These are phyloP conservation scores for Vannuccia rotundouncinata DNA, from an alignment of 2,888 invertebrate species.

Conservation along the genomic window DNA sequence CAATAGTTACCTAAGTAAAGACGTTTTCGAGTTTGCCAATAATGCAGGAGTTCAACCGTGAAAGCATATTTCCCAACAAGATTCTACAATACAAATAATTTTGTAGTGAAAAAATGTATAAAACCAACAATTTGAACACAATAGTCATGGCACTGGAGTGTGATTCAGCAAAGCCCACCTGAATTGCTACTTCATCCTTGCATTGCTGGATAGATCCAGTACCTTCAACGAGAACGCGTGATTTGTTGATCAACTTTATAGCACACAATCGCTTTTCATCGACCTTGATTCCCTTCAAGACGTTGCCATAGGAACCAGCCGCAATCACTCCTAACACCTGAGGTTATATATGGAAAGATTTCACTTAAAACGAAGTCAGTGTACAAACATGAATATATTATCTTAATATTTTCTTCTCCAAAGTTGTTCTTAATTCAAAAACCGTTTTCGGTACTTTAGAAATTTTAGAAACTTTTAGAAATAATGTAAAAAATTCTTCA, in stretches of 20 bases:
- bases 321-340: conserved; percentile 69
- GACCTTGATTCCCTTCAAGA: conserved; percentile 68
- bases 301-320: conserved; percentile 82
- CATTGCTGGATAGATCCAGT: conserved; percentile 36
- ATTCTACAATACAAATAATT: neutral
- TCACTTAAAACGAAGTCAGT: too few relatives aligned
- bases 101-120: neutral
- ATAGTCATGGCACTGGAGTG: neutral
- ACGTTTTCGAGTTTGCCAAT: conserved; percentile 78
- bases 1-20: conserved; percentile 63
- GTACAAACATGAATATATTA: neutral
- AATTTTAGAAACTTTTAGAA: too few relatives aligned
- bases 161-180: too few relatives aligned
- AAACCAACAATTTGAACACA: neutral
- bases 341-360: conserved; percentile 41
- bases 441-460: too few relatives aligned
- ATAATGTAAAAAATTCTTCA: too few relatives aligned
- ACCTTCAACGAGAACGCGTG: conserved; percentile 35
- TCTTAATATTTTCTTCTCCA: too few relatives aligned
- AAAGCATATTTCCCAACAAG: conserved; percentile 63
- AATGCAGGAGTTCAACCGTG: conserved; percentile 70
- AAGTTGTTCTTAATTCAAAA: too few relatives aligned
- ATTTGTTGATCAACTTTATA: conserved; percentile 64
- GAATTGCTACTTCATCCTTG: conserved; percentile 38
- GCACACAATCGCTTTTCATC: conserved; percentile 68